A percentile compares a stretch with the other conserved stretches of the same genome.
These are phyloP conservation scores for Dinomys branickii DNA, from an alignment of 2,113 vertebrate species.

Conservation along the genomic window DNA sequence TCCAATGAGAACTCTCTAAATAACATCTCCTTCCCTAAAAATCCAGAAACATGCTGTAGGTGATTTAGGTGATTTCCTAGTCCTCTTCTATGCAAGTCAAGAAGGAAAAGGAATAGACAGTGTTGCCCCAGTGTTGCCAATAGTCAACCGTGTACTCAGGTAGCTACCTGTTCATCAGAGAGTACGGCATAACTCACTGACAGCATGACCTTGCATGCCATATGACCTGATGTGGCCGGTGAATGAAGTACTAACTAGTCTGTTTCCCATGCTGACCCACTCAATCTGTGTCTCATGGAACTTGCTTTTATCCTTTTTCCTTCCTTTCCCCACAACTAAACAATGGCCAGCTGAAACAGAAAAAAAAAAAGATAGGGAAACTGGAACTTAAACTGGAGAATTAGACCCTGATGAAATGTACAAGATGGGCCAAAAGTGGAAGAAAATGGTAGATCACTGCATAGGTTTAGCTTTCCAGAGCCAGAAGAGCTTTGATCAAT, in stretches of 20 bases:
- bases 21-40: neutral
- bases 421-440: neutral
- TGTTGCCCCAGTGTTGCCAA: neutral
- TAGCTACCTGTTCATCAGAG: neutral
- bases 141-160: neutral
- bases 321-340: constrained; percentile 19
- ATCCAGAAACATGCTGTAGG: neutral
- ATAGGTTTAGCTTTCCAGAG: neutral
- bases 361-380: neutral
- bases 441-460: neutral
- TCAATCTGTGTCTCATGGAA: neutral
- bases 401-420: neutral
- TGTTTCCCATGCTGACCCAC: neutral
- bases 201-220: neutral
- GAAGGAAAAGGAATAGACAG: neutral
- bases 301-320: neutral
- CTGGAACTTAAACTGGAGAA: neutral
- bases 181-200: neutral
- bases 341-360: constrained; percentile 1
- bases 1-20: neutral
- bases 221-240: neutral
- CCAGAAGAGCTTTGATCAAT: neutral
- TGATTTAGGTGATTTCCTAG: neutral
- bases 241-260: neutral
- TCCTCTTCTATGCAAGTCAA: neutral